Evolutionary conservation across 2,888 invertebrate genomes (phyloP), one percentile per base, ranked within the genome.

Genomic region (Lutraria lutraria): DNA sequence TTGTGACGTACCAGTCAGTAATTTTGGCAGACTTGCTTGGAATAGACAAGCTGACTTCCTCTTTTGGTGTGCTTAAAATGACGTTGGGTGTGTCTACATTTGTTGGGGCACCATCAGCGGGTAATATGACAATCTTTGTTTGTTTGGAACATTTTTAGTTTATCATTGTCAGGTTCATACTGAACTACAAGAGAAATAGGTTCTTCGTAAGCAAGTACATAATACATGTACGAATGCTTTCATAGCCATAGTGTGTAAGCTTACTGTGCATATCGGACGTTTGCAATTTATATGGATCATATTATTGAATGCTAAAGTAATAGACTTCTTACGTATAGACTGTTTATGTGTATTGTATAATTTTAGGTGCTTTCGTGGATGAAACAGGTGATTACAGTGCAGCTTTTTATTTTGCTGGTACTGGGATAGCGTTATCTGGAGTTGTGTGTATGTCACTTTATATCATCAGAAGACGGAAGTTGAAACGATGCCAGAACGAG

Each of bases 341-440:
- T 43, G 43, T 43, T 43, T 2, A 19, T 56, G 19, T 6, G 12
- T 6, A 56, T 56, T 56, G 52, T 31, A 29, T 12, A 25, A 25
- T 53, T 86, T 29, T 98, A 93, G 99, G 99, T 90, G 98, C 98
- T 52, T 98, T 99, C 53, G 99, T 98, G 95, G 99, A 99, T 97
- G 97, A 98, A 0, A 99, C 99, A 0, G 97, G 98, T 92, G 98
- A 98, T 91, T 99, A 99, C 96, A 98, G 98, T 95, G 97, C 98
- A 52, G 98, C 99, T 29, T 99, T 99, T 97, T 99, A 98, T 96
- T 98, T 99, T 97, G 99, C 99, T 4, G 98, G 98, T 13, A 98
- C 97, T 0, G 98, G 99, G 96, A 98, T 99, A 97, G 97, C 98
- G 53, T 96, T 98, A 25, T 98, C 99, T 25, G 98, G 99, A 0